phyloP scores from a whole-genome alignment of 2,113 vertebrate genomes.

The Sapajus apella region DNA sequence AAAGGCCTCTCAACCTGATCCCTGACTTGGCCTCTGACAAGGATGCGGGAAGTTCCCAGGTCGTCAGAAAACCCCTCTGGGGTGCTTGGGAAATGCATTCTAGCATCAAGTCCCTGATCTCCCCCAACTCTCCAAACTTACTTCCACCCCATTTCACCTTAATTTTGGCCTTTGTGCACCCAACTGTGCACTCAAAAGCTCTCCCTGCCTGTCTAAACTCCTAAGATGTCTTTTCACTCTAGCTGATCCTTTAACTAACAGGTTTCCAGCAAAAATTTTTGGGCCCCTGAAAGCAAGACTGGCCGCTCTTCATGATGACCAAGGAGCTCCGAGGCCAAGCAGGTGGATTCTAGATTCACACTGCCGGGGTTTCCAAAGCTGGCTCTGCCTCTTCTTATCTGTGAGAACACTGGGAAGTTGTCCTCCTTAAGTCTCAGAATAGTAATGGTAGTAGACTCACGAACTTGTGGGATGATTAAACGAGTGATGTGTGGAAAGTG shows the following conservation, averaged over 20 bases:
- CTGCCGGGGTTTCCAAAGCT: background rate
- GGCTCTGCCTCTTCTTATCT: background rate
- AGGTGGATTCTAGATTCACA: background rate
- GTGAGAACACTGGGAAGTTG: background rate
- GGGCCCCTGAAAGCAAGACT: background rate
- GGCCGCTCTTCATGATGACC: background rate
- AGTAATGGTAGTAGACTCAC: background rate
- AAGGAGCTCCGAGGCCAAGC: background rate
- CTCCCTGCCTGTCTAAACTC: background rate
- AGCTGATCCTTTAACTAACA: background rate
- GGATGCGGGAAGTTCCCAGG: background rate
- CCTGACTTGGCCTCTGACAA: background rate
- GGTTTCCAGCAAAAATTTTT: background rate
- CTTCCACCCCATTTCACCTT: background rate
- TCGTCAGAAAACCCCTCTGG: background rate
- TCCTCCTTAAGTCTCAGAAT: background rate
- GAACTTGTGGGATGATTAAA: background rate
- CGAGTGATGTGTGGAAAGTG: background rate
- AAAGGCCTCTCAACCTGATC: background rate
- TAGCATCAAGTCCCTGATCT: background rate
- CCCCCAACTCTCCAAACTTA: background rate
- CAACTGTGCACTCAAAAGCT: background rate
- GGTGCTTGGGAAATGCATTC: background rate
- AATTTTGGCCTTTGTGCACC: background rate
- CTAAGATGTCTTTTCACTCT: background rate